Conservation (phyloP, 2,888 invertebrate species). For the Labia minor region DNA sequence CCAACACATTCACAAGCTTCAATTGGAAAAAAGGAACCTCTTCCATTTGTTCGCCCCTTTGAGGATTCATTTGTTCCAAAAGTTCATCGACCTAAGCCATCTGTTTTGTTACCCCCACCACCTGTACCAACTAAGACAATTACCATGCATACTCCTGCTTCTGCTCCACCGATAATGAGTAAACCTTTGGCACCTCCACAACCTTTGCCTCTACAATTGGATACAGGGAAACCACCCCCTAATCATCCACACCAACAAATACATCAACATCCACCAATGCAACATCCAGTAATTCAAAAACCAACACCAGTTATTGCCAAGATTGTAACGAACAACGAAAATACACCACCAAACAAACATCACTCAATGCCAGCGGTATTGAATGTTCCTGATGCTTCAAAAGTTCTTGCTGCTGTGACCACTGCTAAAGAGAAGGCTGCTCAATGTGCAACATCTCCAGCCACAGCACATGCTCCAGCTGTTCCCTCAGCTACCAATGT, state of each 20-base stretch:
- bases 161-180: neutral
- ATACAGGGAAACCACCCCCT: neutral
- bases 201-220: slow-evolving; percentile 16
- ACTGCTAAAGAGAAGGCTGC: slow-evolving; percentile 30
- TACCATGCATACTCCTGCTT: slow-evolving; percentile 2
- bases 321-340: neutral
- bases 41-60: slow-evolving; percentile 35
- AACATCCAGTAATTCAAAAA: neutral
- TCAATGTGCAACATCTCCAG: slow-evolving; percentile 20
- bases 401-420: slow-evolving; percentile 29
- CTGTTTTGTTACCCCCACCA: slow-evolving; percentile 14
- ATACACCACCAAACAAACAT: slow-evolving; percentile 28
- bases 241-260: neutral
- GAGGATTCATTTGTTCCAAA: slow-evolving; percentile 32
- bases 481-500: neutral
- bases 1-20: slow-evolving; percentile 28
- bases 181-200: slow-evolving; percentile 13
- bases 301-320: neutral
- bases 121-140: slow-evolving; percentile 3
- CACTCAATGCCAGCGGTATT: slow-evolving; percentile 33
- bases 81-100: slow-evolving; percentile 18
- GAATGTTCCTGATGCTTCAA: slow-evolving; percentile 36
- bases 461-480: neutral
- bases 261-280: slow-evolving; percentile 2
- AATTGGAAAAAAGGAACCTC: slow-evolving; percentile 1